Conservation (phyloP, 2,888 invertebrate species). For the Pardosa pseudoannulata region DNA sequence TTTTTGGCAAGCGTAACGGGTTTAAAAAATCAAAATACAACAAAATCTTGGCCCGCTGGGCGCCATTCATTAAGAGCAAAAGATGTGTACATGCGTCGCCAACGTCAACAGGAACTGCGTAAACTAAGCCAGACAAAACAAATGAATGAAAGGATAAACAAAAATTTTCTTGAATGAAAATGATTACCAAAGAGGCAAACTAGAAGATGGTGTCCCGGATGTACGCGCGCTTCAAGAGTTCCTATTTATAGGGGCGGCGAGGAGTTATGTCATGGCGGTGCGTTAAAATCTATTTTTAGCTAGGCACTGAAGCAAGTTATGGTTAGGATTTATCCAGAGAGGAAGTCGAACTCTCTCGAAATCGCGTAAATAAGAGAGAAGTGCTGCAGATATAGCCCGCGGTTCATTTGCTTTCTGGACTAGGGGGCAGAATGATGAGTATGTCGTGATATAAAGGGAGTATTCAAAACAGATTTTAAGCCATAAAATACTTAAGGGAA, state of each 20-base stretch:
- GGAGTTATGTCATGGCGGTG: conserved; percentile 5
- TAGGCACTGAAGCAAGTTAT: neutral
- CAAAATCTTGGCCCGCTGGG: neutral
- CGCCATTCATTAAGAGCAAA: neutral
- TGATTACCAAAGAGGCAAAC: conserved; percentile 15
- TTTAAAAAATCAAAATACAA: no score
- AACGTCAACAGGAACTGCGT: conserved; percentile 19
- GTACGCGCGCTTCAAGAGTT: neutral
- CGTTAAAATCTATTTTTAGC: conserved; percentile 14
- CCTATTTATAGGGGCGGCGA: conserved; percentile 11
- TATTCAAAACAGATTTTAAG: no score
- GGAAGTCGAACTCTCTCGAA: no score
- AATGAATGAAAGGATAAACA: conserved; percentile 17
- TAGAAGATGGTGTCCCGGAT: neutral
- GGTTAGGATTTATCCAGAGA: neutral
- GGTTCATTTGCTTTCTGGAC: no score
- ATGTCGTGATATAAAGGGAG: no score
- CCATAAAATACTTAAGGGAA: no score
- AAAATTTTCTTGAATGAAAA: conserved; percentile 56
- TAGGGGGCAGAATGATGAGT: no score
- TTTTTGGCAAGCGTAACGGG: no score
- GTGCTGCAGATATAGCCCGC: no score
- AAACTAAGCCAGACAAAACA: conserved; percentile 28
- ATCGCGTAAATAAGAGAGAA: neutral
- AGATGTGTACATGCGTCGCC: neutral